Conservation (phyloP, 2,113 vertebrate genomes). For the pig (Sus scrofa) region DNA sequence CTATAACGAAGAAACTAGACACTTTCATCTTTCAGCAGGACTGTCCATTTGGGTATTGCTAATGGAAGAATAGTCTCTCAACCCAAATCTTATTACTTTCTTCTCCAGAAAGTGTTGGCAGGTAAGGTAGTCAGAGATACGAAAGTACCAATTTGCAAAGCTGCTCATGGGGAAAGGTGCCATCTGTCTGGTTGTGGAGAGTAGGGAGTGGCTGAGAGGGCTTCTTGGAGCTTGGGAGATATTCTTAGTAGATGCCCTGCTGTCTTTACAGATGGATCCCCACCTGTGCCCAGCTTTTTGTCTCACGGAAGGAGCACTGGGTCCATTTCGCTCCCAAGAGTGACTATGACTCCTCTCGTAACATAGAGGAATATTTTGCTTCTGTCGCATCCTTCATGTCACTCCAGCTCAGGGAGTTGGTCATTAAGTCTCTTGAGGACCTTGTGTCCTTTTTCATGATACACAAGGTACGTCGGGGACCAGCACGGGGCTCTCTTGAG, state of each 20-base stretch:
- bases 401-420: conserved; percentile 92
- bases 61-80: background rate
- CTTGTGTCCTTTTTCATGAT: conserved; percentile 91
- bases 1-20: background rate
- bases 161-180: background rate
- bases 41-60: background rate
- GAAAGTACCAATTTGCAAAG: background rate
- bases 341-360: conserved; percentile 80
- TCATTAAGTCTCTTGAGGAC: conserved; percentile 92
- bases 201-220: background rate
- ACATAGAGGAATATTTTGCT: conserved; percentile 90
- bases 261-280: conserved; percentile 93
- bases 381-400: conserved; percentile 94
- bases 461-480: conserved; percentile 89
- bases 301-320: conserved; percentile 87
- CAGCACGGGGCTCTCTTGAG: background rate
- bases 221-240: background rate
- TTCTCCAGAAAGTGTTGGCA: background rate
- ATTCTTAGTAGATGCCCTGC: background rate
- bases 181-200: background rate
- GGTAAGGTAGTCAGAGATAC: background rate
- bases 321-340: conserved; percentile 88
- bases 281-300: conserved; percentile 90
- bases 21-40: background rate
- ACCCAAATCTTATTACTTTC: background rate